Evolutionary conservation across 2,113 vertebrate species (phyloP), one percentile per base, ranked within the genome.

Genomic region (Sceloporus undulatus): DNA sequence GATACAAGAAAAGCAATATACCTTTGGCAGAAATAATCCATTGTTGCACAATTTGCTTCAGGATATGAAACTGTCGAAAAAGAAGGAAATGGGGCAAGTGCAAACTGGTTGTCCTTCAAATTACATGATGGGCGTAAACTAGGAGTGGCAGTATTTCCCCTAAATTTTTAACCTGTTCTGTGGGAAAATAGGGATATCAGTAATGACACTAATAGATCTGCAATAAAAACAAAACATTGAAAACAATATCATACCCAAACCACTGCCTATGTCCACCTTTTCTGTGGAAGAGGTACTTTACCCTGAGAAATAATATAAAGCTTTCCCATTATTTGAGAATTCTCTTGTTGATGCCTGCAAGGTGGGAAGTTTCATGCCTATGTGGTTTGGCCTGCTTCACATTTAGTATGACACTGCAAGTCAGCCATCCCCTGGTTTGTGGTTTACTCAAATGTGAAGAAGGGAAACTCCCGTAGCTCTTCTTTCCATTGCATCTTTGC

Each of bases 371-470:
- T 21, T n/a, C 83, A 40, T 25, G 2, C 7, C 0, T 27, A 5
- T 40, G n/a, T 59, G 71, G 71, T 85, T 74, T 62, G 54, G 5
- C 54, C 84, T 40, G 19, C 16, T 85, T 85, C 75, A 70, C 71
- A 76, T 14, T 25, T 23, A 19, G 23, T 56, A 54, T 54, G 19
- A 34, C 42, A 48, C 42, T 84, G 29, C 68, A 71, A 25, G 27
- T 16, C 5, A 52, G 25, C 27, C 38, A 0, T 71, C 25, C 42
- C 84, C 27, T 40, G 29, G n/a, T 62, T 4, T 62, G 79, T 9
- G 9, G n/a, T 21, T 7, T 19, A 14, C 6, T 16, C 3, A 52
- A 62, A 62, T 29, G 29, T 71, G 10, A n/a, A 27, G 68, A 71
- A 34, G 34, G 73, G 70, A 11, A 76, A 42, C 34, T 29, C 54